phyloP scores from a whole-genome alignment of 2,797 vertebrate genomes.

The Okamejei kenojei region DNA sequence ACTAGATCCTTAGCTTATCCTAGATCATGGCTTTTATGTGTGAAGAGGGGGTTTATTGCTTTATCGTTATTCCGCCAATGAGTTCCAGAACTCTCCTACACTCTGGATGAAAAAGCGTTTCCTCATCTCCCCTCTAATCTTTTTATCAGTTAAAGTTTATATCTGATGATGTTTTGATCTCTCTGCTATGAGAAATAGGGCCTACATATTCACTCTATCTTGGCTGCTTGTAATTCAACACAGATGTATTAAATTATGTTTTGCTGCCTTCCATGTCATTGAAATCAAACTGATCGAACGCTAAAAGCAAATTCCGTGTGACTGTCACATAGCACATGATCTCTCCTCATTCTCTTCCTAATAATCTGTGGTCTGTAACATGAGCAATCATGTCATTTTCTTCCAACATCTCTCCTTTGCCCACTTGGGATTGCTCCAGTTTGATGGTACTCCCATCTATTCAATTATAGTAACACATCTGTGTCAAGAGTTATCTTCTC shows the following conservation, averaged over 20 bases:
- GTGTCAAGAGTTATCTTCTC: neutral
- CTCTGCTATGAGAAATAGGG: too few relatives aligned
- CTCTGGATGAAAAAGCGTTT: too few relatives aligned
- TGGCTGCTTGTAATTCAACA: too few relatives aligned
- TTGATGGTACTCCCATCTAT: neutral
- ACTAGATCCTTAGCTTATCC: too few relatives aligned
- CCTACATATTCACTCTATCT: too few relatives aligned
- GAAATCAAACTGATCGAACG: neutral
- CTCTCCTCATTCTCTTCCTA: neutral
- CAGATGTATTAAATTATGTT: neutral
- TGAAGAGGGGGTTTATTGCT: too few relatives aligned
- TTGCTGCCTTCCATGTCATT: neutral
- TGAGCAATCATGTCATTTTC: neutral
- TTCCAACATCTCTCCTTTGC: neutral
- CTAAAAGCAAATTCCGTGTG: neutral
- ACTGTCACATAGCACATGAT: neutral
- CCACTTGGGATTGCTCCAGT: neutral
- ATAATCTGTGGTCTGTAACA: neutral
- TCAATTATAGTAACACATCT: neutral
- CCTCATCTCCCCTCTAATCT: too few relatives aligned
- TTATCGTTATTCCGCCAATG: too few relatives aligned
- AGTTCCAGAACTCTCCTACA: too few relatives aligned
- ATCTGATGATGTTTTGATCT: too few relatives aligned
- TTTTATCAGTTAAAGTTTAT: too few relatives aligned
- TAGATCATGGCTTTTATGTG: too few relatives aligned